Base-by-base conservation (phyloP, 1,140 invertebrate genomes). In the Lerema accius region DNA sequence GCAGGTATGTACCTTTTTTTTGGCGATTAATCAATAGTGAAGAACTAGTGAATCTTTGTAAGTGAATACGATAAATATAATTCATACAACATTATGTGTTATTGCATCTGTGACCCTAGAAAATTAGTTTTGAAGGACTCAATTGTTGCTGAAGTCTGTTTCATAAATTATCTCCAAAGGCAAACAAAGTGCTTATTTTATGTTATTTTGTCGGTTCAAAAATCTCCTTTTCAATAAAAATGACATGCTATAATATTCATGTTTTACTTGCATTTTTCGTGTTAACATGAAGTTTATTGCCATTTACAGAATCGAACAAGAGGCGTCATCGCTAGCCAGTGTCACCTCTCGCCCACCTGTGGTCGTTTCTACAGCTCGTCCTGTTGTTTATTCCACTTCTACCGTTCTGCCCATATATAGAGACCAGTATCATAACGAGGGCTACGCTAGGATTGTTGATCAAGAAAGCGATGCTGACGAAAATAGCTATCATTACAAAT, bases 401-500 rank as follows among this genome's bases (percentile, higher is more conserved):
- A 61, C 11, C 9, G 19, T 11, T 35, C 51, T 61, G 14, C 46
- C 11, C 4, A 50, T 55, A 4, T 69, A 74, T 7, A 75, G 64
- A 49, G 64, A 56, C 19, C 63, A 75, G 10, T 72, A 77, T 35
- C 62, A 63, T 10, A 63, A 64, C 16, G 84, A 83, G 28, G 51
- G 69, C 11, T 55, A 80, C 37, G 78, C 85, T 3, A 76, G 67
- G 65, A 84, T 90, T n/a, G 40, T 90, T 3, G 67, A 73, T 19
- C 80, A 86, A 70, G 84, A 86, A 10, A 79, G 56, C 23, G 83
- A 88, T 16, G 58, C 76, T 9, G 75, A 79, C 28, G 65, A 67
- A 13, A 84, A 87, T 23, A 65, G 62, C 7, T 89, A 91, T 59
- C 87, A 82, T 50, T 91, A 70, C 53, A 63, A 71, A 14, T 92